Percentiles rank a stretch among this genome's conserved stretches.
Evolutionary conservation across 2,113 vertebrate species (phyloP).

Genomic region (Centropristis striata): DNA sequence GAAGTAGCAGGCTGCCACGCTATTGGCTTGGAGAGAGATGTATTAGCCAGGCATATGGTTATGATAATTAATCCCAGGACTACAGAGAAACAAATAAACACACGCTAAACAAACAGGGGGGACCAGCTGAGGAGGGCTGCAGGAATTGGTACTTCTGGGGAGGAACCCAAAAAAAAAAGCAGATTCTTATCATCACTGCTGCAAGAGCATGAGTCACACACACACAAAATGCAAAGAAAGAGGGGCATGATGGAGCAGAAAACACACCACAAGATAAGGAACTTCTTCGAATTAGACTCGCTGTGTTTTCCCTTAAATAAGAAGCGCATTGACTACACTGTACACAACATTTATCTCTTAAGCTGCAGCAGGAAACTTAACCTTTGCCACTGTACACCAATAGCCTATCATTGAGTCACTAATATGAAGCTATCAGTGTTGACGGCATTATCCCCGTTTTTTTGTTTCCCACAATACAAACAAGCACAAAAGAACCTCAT

Average conservation of each 20-base stretch:
- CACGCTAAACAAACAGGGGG: slow-evolving; percentile 77
- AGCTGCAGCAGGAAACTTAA: slow-evolving; percentile 37
- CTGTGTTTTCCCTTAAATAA: slow-evolving; percentile 23
- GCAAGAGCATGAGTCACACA: slow-evolving; percentile 33
- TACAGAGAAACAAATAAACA: slow-evolving; percentile 83
- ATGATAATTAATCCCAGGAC: slow-evolving; percentile 85
- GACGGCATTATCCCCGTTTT: slow-evolving; percentile 59
- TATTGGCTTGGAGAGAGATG: slow-evolving; percentile 73
- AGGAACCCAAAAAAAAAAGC: slow-evolving; percentile 44
- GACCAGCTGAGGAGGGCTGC: slow-evolving; percentile 76
- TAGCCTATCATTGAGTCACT: slow-evolving; percentile 21
- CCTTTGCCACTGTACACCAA: slow-evolving; percentile 33
- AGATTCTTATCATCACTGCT: slow-evolving; percentile 72
- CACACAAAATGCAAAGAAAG: slow-evolving; percentile 6
- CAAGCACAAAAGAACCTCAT: slow-evolving; percentile 67
- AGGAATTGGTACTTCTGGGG: slow-evolving; percentile 66
- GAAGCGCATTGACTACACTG: neutral
- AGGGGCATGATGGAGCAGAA: slow-evolving; percentile 29
- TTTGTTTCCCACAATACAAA: slow-evolving; percentile 68
- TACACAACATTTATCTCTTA: slow-evolving; percentile 14
- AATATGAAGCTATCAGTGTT: slow-evolving; percentile 49
- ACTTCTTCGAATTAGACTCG: slow-evolving; percentile 24
- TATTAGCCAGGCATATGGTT: slow-evolving; percentile 84
- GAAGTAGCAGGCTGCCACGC: slow-evolving; percentile 62
- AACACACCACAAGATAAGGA: slow-evolving; percentile 36